Percentiles rank a stretch among this genome's conserved stretches.
Evolutionary conservation across 2,113 vertebrate genomes (phyloP).

Genomic region (Enhydra lutris): DNA sequence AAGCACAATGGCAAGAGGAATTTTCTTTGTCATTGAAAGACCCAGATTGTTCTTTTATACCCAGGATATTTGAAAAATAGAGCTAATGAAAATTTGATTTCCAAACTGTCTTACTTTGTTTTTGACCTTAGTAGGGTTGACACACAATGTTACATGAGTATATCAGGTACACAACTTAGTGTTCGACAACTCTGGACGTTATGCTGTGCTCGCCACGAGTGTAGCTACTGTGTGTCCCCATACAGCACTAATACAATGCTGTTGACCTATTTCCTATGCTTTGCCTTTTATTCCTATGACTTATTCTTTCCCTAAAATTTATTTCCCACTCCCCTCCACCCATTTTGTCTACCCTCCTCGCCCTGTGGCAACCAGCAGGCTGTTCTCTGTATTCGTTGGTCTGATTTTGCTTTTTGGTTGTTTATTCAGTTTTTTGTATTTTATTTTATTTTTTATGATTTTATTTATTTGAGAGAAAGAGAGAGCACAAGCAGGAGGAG

Average conservation of each 20-base stretch:
- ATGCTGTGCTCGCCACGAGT: neutral
- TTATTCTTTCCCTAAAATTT: neutral
- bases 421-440: neutral
- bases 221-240: neutral
- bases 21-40: neutral
- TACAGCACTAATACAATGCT: neutral
- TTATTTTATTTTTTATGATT: neutral
- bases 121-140: neutral
- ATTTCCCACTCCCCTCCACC: neutral
- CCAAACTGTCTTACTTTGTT: neutral
- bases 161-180: neutral
- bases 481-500: neutral
- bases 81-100: neutral
- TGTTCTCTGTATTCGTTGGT: neutral
- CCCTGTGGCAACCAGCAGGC: neutral
- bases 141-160: neutral
- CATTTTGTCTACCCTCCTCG: neutral
- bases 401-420: neutral
- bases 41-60: neutral
- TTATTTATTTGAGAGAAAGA: neutral
- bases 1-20: constrained; percentile 52
- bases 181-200: neutral
- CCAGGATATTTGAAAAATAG: neutral
- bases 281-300: neutral
- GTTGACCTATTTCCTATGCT: neutral